Evolutionary conservation across 2,797 vertebrate genomes (phyloP), one percentile per base, ranked within the genome.

Genomic region (Aythya fuligula): DNA sequence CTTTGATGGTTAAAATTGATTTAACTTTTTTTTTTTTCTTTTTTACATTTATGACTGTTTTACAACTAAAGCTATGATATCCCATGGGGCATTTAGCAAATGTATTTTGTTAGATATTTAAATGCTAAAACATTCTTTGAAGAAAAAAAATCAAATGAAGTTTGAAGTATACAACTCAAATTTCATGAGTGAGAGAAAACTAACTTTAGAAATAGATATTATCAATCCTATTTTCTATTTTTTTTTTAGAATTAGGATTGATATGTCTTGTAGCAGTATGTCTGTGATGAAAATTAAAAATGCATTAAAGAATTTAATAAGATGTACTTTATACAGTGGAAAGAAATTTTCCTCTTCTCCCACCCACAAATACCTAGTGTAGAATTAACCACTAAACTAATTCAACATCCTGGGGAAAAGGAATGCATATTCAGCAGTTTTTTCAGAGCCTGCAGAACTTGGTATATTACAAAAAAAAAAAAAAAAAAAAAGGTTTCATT

Each of bases 261-360:
- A 96, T 98, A 94, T 90, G 89, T 91, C 83, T 88, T 91, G 87
- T 57, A 97, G 93, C 91, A 84, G 10, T 58, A 24, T 75, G 86
- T 32, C 92, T 92, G 84, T 69, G 88, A 80, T 96, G 86, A 94
- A 97, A 98, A 98, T 98, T 95, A 97, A 98, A 98, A 97, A 97
- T 94, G 83, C 95, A 97, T 77, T 86, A 92, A 96, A 97, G 95
- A 96, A 96, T 88, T 96, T 95, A 97, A 96, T 93, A 95, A 94
- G 66, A 96, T 91, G 85, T 92, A 96, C 97, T 97, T 92, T 88
- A 87, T 88, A 77, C 24, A 85, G 86, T 38, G 89, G 89, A 71
- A 93, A 28, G 75, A 87, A 54, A 64, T 25, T 4, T 8, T 71
- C 27, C 49, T 89, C 27, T 76, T 90, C 45, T 92, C 49, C 70